phyloP scores from a whole-genome alignment of 1,140 invertebrate species.

The Uloborus diversus region DNA sequence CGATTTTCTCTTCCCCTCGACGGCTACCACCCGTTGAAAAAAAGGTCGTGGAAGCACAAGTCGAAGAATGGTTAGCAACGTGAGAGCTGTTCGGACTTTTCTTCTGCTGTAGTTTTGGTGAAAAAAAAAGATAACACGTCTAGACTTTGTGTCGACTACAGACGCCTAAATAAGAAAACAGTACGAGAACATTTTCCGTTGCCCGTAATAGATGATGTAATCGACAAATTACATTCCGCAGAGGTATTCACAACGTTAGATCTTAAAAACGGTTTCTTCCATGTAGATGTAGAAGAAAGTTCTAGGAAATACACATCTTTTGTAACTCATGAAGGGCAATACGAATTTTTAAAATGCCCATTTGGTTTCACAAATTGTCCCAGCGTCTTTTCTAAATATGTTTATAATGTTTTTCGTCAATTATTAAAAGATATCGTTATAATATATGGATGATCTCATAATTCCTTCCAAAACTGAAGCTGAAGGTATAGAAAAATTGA shows the following conservation, averaged over 20 bases:
- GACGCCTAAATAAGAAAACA: slow-evolving; percentile 31
- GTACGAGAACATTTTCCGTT: slow-evolving; percentile 13
- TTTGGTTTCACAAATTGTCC: slow-evolving; percentile 46
- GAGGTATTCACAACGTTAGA: slow-evolving; percentile 47
- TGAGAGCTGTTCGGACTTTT: background rate
- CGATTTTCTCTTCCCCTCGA: too few relatives aligned
- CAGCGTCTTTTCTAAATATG: slow-evolving; percentile 41
- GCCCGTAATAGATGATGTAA: slow-evolving; percentile 9
- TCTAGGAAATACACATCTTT: slow-evolving; percentile 49
- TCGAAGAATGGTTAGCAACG: background rate
- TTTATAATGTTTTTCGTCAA: slow-evolving; percentile 13
- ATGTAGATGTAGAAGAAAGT: slow-evolving; percentile 28
- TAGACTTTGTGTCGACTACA: slow-evolving; percentile 57
- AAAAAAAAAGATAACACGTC: slow-evolving; percentile 55
- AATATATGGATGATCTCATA: slow-evolving; percentile 24
- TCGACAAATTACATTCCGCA: background rate
- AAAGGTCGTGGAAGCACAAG: background rate
- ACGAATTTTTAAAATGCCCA: slow-evolving; percentile 27
- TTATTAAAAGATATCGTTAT: slow-evolving; percentile 5
- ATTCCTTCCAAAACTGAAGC: too few relatives aligned
- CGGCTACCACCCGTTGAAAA: background rate
- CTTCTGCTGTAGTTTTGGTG: slow-evolving; percentile 34
- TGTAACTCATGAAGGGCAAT: slow-evolving; percentile 44
- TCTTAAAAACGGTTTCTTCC: slow-evolving; percentile 42
- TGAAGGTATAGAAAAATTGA: background rate